Percentiles rank a stretch among this genome's conserved stretches.
These are phyloP conservation scores for Ophonus ardosiacus DNA, from an alignment of 2,888 invertebrate species.

Conservation along the genomic window DNA sequence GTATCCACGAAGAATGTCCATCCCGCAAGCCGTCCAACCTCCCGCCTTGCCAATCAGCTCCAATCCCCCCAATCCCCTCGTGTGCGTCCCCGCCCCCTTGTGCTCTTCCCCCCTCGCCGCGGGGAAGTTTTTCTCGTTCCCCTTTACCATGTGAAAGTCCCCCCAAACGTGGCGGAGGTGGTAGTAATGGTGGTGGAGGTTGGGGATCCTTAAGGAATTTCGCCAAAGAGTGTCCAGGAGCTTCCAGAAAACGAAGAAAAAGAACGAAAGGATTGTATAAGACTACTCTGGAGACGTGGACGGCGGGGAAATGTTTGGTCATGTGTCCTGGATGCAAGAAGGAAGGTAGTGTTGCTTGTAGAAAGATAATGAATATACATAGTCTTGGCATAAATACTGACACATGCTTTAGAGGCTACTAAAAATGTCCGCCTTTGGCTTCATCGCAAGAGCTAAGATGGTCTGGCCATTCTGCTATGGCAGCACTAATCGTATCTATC, in stretches of 20 bases:
- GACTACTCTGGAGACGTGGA: slow-evolving; percentile 71
- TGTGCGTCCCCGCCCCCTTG: not conserved
- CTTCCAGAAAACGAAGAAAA: not conserved
- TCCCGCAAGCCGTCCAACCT: not conserved
- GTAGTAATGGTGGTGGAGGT: not conserved
- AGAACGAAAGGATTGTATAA: slow-evolving; percentile 46
- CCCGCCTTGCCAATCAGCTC: not conserved
- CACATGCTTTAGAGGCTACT: too few relatives aligned
- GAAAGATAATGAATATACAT: too few relatives aligned
- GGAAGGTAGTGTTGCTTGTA: slow-evolving; percentile 31
- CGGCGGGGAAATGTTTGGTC: slow-evolving; percentile 69
- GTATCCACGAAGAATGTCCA: not conserved
- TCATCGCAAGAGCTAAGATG: too few relatives aligned
- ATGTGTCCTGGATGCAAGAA: slow-evolving; percentile 70
- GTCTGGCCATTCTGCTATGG: too few relatives aligned
- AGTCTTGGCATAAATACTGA: too few relatives aligned
- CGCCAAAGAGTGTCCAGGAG: not conserved
- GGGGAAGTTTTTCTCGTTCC: not conserved
- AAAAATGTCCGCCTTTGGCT: too few relatives aligned
- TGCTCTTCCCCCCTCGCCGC: not conserved
- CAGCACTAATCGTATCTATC: too few relatives aligned
- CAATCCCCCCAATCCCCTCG: not conserved
- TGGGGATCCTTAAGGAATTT: too few relatives aligned
- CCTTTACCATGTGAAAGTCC: too few relatives aligned
- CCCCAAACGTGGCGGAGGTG: too few relatives aligned